Percentiles rank a stretch among this genome's conserved stretches.
Conservation (phyloP, 2,113 vertebrate species). For the Clarias macrocephalus region DNA sequence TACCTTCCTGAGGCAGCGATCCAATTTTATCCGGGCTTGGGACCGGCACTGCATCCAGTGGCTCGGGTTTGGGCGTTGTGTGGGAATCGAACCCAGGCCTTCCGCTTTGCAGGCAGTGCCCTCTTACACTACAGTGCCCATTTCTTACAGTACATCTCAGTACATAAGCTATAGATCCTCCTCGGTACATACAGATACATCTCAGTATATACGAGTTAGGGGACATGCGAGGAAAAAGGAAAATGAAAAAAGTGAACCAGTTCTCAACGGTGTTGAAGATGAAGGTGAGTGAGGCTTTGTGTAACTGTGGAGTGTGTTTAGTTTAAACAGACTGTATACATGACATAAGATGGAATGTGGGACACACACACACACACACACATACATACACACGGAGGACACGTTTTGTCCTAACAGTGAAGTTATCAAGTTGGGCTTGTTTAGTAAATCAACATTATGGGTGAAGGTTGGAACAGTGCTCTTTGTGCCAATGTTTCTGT, state of each 20-base stretch:
- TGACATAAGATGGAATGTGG: conserved; percentile 65
- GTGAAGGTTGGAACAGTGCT: conserved; percentile 46
- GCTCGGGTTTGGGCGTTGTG: no score
- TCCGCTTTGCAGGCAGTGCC: no score
- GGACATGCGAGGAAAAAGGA: background rate
- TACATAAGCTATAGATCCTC: no score
- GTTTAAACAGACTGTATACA: conserved; percentile 68
- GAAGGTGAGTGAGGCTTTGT: conserved; percentile 66
- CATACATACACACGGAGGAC: conserved; percentile 28
- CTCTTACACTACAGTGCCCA: background rate
- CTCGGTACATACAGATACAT: no score
- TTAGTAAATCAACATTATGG: conserved; percentile 77
- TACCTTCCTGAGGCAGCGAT: no score
- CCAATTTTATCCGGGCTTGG: no score
- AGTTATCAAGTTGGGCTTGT: conserved; percentile 64
- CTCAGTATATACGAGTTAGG: background rate
- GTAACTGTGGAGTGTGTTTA: conserved; percentile 66
- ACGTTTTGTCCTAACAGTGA: conserved; percentile 52
- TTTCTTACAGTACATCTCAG: no score
- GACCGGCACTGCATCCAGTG: no score
- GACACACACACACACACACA: conserved; percentile 32
- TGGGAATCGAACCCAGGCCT: no score
- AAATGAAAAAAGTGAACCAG: background rate
- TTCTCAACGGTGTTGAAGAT: conserved; percentile 18
- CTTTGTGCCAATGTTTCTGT: conserved; percentile 2